Evolutionary conservation across 2,888 invertebrate species (phyloP).

Genomic region (Tinea trinotella): DNA sequence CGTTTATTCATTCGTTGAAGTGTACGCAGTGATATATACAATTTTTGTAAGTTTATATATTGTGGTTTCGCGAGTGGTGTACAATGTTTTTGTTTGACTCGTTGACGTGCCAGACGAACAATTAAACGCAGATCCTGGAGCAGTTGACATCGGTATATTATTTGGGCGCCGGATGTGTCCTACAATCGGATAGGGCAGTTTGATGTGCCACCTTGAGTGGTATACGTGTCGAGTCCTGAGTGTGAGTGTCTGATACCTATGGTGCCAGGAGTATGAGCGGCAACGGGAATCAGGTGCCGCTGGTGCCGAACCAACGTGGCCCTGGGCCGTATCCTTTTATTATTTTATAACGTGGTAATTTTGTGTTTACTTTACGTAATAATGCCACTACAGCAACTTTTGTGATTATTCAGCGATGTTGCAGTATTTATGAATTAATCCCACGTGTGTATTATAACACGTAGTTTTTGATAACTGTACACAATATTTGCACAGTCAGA

Average conservation of each 20-base stretch:
- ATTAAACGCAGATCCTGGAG: not conserved
- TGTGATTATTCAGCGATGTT: not conserved
- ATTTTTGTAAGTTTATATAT: conserved; percentile 49
- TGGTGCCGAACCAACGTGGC: conserved; percentile 73
- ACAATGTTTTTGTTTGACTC: conserved; percentile 66
- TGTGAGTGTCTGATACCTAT: conserved; percentile 55
- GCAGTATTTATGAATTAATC: not conserved
- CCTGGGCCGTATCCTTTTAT: conserved; percentile 75
- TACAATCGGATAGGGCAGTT: conserved; percentile 68
- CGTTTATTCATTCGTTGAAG: conserved; percentile 56
- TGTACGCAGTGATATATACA: conserved; percentile 54
- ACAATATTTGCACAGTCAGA: not conserved
- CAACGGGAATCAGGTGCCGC: conserved; percentile 77
- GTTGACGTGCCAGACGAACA: conserved; percentile 29
- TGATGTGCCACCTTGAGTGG: conserved; percentile 75
- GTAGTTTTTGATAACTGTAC: not conserved
- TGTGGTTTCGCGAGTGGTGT: conserved; percentile 54
- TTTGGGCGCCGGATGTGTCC: conserved; percentile 70
- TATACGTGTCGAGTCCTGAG: conserved; percentile 55
- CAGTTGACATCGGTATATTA: conserved; percentile 50
- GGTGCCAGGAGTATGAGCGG: conserved; percentile 76
- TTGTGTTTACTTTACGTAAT: conserved; percentile 12
- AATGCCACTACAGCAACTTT: conserved; percentile 9
- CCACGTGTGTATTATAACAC: not conserved
- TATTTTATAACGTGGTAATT: not conserved